phyloP scores from a whole-genome alignment of 1,140 invertebrate species.

The Drosophila ercepeae region DNA sequence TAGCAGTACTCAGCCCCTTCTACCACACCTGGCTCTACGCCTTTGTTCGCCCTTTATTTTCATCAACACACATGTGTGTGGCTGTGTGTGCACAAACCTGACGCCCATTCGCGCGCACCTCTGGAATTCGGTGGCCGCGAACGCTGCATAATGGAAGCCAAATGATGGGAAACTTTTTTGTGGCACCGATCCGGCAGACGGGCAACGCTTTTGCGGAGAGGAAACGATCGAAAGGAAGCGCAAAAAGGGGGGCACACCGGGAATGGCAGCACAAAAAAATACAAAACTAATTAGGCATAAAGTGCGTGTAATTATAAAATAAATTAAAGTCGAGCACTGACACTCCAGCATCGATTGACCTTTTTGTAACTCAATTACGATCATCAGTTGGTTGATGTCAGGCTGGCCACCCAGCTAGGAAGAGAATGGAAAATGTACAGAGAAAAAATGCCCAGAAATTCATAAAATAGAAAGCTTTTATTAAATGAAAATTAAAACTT shows the following conservation, averaged over 20 bases:
- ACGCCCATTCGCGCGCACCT: slow-evolving; percentile 62
- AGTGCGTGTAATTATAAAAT: slow-evolving; percentile 66
- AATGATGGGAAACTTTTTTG: slow-evolving; percentile 81
- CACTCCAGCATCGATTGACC: slow-evolving; percentile 63
- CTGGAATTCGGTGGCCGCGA: slow-evolving; percentile 79
- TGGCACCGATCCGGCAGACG: slow-evolving; percentile 32
- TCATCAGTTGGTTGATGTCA: slow-evolving; percentile 7
- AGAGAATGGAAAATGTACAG: slow-evolving; percentile 1
- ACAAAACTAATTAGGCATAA: slow-evolving; percentile 74
- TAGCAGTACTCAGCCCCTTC: background rate
- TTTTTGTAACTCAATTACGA: slow-evolving; percentile 82
- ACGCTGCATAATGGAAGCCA: slow-evolving; percentile 80
- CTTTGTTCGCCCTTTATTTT: slow-evolving; percentile 37
- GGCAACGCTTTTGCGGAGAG: background rate
- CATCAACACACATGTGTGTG: background rate
- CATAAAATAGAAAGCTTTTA: background rate
- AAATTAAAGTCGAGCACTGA: slow-evolving; percentile 73
- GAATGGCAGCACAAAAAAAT: slow-evolving; percentile 30
- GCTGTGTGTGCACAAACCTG: slow-evolving; percentile 49
- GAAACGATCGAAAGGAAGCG: background rate
- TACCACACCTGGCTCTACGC: slow-evolving; percentile 1
- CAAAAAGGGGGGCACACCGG: background rate
- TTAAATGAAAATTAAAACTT: too few species aligned
- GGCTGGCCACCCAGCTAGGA: slow-evolving; percentile 62
- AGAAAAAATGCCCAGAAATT: background rate